Conservation (phyloP, 2,113 vertebrate genomes). For the Sclerurus mexicanus region DNA sequence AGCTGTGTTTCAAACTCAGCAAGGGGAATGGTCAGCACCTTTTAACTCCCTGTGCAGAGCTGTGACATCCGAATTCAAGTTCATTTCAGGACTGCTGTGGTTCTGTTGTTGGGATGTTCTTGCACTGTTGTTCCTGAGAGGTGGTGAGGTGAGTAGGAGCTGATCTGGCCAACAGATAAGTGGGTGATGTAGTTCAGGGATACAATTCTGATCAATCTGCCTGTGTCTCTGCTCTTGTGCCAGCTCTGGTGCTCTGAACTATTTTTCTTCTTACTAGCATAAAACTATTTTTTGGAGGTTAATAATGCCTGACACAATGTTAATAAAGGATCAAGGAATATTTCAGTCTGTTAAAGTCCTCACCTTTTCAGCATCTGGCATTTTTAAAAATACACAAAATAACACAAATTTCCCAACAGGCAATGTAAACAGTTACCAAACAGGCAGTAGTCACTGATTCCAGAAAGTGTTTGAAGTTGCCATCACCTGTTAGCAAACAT, state of each 20-base stretch:
- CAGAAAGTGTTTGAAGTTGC: neutral
- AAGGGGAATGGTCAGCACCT: neutral
- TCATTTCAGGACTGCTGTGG: neutral
- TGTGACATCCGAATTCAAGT: neutral
- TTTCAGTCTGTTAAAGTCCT: neutral
- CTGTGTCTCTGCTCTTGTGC: neutral
- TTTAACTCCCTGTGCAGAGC: neutral
- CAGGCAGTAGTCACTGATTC: neutral
- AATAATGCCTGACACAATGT: neutral
- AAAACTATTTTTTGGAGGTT: neutral
- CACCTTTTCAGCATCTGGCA: neutral
- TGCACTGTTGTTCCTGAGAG: neutral
- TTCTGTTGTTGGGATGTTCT: neutral
- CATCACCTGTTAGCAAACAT: neutral
- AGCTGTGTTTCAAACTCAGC: neutral
- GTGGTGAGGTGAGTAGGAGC: neutral
- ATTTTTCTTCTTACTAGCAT: neutral
- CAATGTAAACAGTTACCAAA: neutral
- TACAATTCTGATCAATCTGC: neutral
- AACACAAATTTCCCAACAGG: neutral
- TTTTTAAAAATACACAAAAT: neutral
- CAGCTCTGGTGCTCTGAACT: neutral
- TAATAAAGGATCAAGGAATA: neutral
- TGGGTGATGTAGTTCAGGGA: fast-evolving
- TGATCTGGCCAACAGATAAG: neutral